These are phyloP conservation scores for Drosophila tani DNA, from an alignment of 1,140 invertebrate species.

Conservation along the genomic window DNA sequence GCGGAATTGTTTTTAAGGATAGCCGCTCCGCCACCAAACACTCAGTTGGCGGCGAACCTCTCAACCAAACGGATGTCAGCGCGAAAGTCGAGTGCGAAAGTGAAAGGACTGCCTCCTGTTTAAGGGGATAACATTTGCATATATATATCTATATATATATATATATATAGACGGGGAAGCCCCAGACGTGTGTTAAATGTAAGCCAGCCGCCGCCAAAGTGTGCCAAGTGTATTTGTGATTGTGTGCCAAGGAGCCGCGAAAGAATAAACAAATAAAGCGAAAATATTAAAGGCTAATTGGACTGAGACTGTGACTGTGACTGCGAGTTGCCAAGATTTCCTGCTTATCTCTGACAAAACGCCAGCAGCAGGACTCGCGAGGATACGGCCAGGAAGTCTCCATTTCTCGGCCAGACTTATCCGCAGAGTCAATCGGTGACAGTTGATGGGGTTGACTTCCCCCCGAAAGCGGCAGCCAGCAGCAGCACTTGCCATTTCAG, in stretches of 20 bases:
- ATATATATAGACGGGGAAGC: conserved; percentile 25
- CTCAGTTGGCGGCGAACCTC: conserved; percentile 75
- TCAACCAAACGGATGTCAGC: conserved; percentile 65
- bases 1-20: conserved; percentile 76
- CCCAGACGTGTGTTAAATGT: conserved; percentile 53
- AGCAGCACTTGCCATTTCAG: conserved; percentile 38
- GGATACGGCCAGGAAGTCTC: conserved; percentile 35
- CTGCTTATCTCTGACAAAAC: conserved; percentile 65
- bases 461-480: conserved; percentile 3
- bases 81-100: conserved; percentile 17
- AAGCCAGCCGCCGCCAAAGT: conserved; percentile 40
- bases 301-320: conserved; percentile 5
- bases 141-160: conserved; percentile 18
- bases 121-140: conserved; percentile 39
- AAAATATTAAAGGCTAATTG: conserved; percentile 50
- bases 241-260: conserved; percentile 29
- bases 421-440: conserved; percentile 69
- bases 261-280: conserved; percentile 41
- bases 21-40: conserved; percentile 49
- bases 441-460: conserved; percentile 53
- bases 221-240: conserved; percentile 61
- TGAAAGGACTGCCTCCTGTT: conserved; percentile 35
- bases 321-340: conserved; percentile 36
- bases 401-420: conserved; percentile 51
- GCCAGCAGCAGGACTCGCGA: conserved; percentile 55